Conservation (phyloP, 2,888 invertebrate species). For the Creontiades dilutus region DNA sequence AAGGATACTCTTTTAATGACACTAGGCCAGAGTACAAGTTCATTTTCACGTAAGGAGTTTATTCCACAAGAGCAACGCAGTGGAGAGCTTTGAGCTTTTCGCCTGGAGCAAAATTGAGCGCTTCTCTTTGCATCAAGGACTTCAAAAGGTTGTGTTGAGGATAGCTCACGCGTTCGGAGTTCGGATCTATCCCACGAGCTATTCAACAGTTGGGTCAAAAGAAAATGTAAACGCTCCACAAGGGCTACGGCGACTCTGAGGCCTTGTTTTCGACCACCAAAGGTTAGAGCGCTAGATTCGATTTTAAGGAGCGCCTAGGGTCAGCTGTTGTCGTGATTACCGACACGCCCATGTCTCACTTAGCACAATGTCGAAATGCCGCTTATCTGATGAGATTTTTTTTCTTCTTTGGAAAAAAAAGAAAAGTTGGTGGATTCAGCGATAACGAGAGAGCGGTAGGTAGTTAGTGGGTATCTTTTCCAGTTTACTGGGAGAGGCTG, state of each 20-base stretch:
- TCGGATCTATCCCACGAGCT: not conserved
- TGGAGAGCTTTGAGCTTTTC: not conserved
- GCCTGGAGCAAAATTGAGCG: not conserved
- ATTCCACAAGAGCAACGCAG: not conserved
- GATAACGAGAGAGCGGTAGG: not conserved
- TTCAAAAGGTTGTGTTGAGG: not conserved
- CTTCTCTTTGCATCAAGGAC: conserved; percentile 2
- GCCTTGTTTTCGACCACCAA: not conserved
- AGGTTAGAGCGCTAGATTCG: not conserved
- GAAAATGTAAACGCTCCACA: conserved; percentile 5
- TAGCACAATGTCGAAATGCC: not conserved
- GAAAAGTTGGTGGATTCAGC: not conserved
- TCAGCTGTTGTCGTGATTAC: conserved; percentile 1
- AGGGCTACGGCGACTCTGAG: not conserved
- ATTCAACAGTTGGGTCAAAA: not conserved
- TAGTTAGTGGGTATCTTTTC: not conserved
- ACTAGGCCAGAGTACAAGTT: no score
- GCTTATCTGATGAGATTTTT: not conserved
- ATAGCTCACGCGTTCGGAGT: not conserved
- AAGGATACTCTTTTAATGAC: no score
- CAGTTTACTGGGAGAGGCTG: conserved; percentile 9
- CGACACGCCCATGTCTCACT: not conserved
- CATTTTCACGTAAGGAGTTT: no score
- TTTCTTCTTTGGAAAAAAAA: not conserved
- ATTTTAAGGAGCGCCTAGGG: conserved; percentile 5